These are phyloP conservation scores for Sebastes taczanowskii DNA, from an alignment of 2,797 vertebrate species.

Conservation along the genomic window DNA sequence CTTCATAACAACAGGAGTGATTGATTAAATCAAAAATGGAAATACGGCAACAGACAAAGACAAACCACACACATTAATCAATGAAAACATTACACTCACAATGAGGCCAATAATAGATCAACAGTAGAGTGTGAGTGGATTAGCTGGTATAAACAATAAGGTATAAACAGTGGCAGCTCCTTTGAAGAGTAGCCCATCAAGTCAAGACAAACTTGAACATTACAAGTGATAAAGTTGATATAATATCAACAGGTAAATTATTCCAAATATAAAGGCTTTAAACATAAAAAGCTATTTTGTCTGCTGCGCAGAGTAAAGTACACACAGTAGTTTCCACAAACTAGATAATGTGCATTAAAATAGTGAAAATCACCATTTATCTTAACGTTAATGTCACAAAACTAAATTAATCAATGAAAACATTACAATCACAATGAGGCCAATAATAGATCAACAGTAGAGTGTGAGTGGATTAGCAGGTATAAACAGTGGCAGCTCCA, in stretches of 20 bases:
- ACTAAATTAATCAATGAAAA: too few species aligned
- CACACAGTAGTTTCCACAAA: too few species aligned
- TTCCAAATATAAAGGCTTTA: not conserved
- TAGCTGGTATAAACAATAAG: not conserved
- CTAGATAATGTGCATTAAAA: accelerated
- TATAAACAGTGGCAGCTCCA: not conserved
- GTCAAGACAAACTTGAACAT: not conserved
- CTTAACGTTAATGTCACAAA: not conserved
- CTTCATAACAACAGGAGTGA: not conserved
- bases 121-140: not conserved
- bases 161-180: not conserved
- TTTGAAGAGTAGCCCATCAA: not conserved
- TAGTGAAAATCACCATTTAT: not conserved
- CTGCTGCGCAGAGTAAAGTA: not conserved
- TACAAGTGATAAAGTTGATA: not conserved
- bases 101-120: not conserved
- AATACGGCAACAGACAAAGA: not conserved
- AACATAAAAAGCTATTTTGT: not conserved
- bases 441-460: too few species aligned
- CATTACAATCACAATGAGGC: too few species aligned
- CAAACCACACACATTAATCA: not conserved
- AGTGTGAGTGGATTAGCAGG: too few species aligned
- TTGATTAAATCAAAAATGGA: not conserved
- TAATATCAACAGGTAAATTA: not conserved
- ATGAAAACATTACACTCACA: not conserved